Evolutionary conservation across 2,888 invertebrate genomes (phyloP).

Genomic region (Agrochola litura): DNA sequence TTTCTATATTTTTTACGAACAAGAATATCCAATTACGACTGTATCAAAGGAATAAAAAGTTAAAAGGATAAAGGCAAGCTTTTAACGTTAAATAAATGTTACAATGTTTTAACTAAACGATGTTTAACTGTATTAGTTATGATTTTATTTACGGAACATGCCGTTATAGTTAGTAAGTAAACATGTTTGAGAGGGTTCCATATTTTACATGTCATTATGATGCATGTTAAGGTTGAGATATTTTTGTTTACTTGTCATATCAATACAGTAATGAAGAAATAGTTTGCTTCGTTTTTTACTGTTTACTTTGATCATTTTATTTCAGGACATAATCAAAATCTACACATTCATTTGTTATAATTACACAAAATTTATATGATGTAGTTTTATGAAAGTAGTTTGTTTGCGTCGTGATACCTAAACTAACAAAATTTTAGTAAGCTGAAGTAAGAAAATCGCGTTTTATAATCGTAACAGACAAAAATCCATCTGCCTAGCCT

Average conservation of each 20-base stretch:
- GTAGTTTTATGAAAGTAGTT: too few species aligned
- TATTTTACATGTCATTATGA: background rate
- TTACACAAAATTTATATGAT: too few species aligned
- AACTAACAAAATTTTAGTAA: too few species aligned
- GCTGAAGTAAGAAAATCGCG: too few species aligned
- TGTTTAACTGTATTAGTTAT: constrained; percentile 14
- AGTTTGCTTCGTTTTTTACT: background rate
- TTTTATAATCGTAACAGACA: too few species aligned
- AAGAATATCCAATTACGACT: constrained; percentile 27
- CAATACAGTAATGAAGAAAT: background rate
- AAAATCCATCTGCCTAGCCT: too few species aligned
- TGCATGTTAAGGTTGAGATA: background rate
- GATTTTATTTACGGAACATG: constrained; percentile 14
- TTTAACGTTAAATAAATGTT: constrained; percentile 49
- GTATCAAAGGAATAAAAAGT: constrained; percentile 42
- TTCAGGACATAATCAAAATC: background rate
- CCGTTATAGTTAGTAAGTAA: background rate
- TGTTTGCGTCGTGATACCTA: too few species aligned
- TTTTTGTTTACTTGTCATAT: background rate
- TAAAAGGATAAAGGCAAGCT: constrained; percentile 42
- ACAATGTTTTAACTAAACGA: constrained; percentile 30
- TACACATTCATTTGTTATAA: background rate
- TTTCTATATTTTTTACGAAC: constrained; percentile 29
- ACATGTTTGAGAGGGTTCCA: background rate
- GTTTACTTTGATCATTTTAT: too few species aligned